Evolutionary conservation across 2,888 invertebrate species (phyloP), one percentile per base, ranked within the genome.

Genomic region (Patella caerulea): DNA sequence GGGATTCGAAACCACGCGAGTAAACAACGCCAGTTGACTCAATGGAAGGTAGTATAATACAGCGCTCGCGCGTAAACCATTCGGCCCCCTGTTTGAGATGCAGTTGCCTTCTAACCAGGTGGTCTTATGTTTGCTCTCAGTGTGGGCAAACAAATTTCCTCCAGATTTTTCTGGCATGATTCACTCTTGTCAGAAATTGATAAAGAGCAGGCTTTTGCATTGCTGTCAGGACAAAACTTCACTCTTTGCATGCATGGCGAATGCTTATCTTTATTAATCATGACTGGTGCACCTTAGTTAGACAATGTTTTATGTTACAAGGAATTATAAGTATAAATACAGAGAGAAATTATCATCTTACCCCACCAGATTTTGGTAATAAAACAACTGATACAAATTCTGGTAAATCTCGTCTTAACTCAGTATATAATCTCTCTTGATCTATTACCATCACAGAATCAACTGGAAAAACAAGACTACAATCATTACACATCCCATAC

Each of bases 331-430:
- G 71, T 45, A 52, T 53, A 75, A 71, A 75, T 11, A 29, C 29
- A 3, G 52, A 17, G 71, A 15, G 15, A n/a, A 70, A 45, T 9
- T 7, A 45, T 7, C 0, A 9, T 45, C 91, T 93, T 91, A 96
- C 98, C 70, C 99, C 99, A 52, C 98, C 98, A 90, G 98, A 98
- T 92, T 99, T 99, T 0, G 98, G 98, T 81, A 97, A 92, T 85
- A 97, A 95, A 0, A 98, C 95, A 1, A 99, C 96, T 93, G 97
- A 96, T 12, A 98, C 97, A 92, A 96, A 97, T 81, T 94, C 94
- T 0, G 98, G 98, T 94, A 99, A 95, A 91, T 99, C 99, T 72
- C 97, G 93, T 76, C 96, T 95, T 72, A 99, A 93, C 92, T 99
- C 98, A 89, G 96, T 98, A 92, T 97, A 98, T 0, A 99, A 93